Evolutionary conservation across 1,140 invertebrate species (phyloP).

Genomic region (Monomorium pharaonis): DNA sequence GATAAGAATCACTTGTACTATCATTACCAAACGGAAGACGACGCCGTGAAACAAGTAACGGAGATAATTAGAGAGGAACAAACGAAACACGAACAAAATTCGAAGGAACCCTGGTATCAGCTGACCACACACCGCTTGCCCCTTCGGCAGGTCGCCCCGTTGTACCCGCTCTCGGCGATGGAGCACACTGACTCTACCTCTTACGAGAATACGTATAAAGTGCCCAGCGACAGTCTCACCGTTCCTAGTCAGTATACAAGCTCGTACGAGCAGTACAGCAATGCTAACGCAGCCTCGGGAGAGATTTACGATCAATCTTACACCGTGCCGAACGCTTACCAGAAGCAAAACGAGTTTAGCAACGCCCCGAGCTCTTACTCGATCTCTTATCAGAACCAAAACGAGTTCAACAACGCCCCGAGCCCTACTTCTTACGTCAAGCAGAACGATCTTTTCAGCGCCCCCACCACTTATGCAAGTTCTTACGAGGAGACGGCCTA

Average conservation of each 20-base stretch:
- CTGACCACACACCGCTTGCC: slow-evolving; percentile 13
- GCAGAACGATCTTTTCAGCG: not conserved
- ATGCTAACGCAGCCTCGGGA: not conserved
- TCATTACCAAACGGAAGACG: not conserved
- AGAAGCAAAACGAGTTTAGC: slow-evolving; percentile 17
- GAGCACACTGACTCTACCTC: not conserved
- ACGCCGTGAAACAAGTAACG: not conserved
- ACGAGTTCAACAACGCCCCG: not conserved
- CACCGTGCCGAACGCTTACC: not conserved
- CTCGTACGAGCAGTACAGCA: not conserved
- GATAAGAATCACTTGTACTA: not conserved
- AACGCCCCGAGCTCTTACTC: slow-evolving; percentile 8
- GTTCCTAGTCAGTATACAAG: not conserved
- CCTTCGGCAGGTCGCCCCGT: slow-evolving; percentile 16
- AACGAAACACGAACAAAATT: not conserved
- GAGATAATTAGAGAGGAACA: not conserved
- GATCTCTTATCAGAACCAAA: not conserved
- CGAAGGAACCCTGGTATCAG: not conserved
- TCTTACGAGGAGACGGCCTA: not conserved
- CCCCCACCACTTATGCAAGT: not conserved
- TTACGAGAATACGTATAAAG: slow-evolving; percentile 4
- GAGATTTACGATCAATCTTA: not conserved
- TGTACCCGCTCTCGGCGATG: slow-evolving; percentile 7
- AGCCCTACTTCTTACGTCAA: not conserved
- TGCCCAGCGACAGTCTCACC: slow-evolving; percentile 9